Evolutionary conservation across 2,888 invertebrate species (phyloP), one percentile per base, ranked within the genome.

Genomic region (Brachynemurus nebulosus): DNA sequence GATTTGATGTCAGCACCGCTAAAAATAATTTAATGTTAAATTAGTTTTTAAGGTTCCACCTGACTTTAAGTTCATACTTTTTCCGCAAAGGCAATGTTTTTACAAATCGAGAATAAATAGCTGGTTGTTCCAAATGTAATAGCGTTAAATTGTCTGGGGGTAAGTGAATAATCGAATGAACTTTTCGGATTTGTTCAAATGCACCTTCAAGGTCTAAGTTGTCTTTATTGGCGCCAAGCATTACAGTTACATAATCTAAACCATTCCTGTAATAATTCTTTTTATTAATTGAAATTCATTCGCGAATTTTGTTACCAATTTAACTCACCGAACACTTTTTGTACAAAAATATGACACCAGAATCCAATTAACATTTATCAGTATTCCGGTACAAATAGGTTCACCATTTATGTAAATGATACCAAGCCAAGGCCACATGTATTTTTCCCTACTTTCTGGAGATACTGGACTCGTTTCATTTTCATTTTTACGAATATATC

Each of bases 381-480:
- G 63, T 25, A 78, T 69, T 4, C 83, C 86, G 36, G 77, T 69
- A 56, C 86, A 86, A 54, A 65, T 72, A 49, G 79, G 78, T 46
- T 65, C 59, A 2, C 88, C 86, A 55, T 86, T 76, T 1, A 72
- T 66, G 59, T 74, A 82, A 42, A 89, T 66, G 53, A 80, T 78
- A 0, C 77, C 83, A 54, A 77, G 64, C 86, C 86, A 88, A 0
- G 85, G 82, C 71, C 78, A 76, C 46, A 63, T n/a, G n/a, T n/a
- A n/a, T n/a, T n/a, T n/a, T n/a, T n/a, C n/a, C n/a, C n/a, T n/a
- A n/a, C n/a, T n/a, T n/a, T n/a, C n/a, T n/a, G n/a, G n/a, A n/a
- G n/a, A n/a, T n/a, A n/a, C n/a, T n/a, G n/a, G n/a, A n/a, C n/a
- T n/a, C n/a, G n/a, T n/a, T n/a, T n/a, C n/a, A n/a, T n/a, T n/a